Conservation (phyloP, 2,888 invertebrate genomes). For the Urechis unicinctus region DNA sequence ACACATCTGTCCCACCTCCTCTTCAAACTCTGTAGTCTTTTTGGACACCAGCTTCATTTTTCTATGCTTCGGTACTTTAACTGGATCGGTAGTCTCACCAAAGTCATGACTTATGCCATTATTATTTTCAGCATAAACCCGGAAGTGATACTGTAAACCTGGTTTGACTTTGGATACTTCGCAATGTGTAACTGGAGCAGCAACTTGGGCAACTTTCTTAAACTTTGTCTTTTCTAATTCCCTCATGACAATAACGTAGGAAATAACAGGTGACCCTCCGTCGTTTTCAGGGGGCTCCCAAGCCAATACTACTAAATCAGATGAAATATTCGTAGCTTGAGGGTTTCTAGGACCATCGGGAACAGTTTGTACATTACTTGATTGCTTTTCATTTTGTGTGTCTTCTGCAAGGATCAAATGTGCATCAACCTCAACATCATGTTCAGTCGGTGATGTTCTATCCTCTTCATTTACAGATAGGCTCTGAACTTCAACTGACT, state of each 20-base stretch:
- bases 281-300: constrained; percentile 8
- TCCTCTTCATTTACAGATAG: too few relatives aligned
- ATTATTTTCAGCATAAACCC: constrained; percentile 22
- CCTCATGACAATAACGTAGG: constrained; percentile 16
- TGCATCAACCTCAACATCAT: background rate
- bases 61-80: constrained; percentile 14
- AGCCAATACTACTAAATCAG: constrained; percentile 4
- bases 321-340: constrained; percentile 1
- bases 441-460: too few relatives aligned
- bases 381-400: background rate
- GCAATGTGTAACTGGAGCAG: constrained; percentile 2
- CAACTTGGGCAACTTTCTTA: constrained; percentile 17
- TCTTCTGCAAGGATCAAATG: constrained; percentile 4
- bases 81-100: constrained; percentile 7
- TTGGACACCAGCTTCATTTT: background rate
- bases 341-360: constrained; percentile 3
- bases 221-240: constrained; percentile 16
- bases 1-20: too few relatives aligned
- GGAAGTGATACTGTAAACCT: constrained; percentile 17
- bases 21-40: background rate
- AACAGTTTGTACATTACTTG: background rate
- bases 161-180: constrained; percentile 14
- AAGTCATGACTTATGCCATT: constrained; percentile 15
- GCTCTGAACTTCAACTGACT: too few relatives aligned
- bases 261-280: constrained; percentile 4